Evolutionary conservation across 2,113 vertebrate genomes (phyloP), one percentile per base, ranked within the genome.

Genomic region (Tringa solitaria): DNA sequence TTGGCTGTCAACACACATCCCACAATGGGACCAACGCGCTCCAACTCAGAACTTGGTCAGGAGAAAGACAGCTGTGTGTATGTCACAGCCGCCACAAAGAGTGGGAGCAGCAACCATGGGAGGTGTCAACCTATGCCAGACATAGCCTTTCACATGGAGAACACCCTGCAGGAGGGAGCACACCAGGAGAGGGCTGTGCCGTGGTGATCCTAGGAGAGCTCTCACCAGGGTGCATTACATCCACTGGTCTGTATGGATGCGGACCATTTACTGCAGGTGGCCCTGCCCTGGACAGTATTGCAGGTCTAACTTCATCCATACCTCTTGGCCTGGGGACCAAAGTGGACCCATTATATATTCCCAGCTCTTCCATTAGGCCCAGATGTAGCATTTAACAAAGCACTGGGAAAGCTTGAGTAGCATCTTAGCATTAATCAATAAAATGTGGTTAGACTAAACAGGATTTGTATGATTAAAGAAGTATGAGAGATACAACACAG

Each of bases 1-100:
- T 90, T 60, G 84, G 57, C 74, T 87, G 74, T 82, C 8, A 1
- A 33, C 74, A 54, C 0, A 0, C 60, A 35, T 69, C 74, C 77
- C 8, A 2, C n/a, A 13, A 5, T 1, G n/a, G 30, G 12, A 26
- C 50, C 13, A 8, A 64, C 43, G 48, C 23, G 1, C 18, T 89
- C 75, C 79, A 53, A 4, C 74, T 16, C 46, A 77, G 41, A 89
- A 28, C 30, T 59, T 51, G 41, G 35, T 43, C 35, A 59, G 64
- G 27, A 53, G n/a, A 63, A 59, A 70, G 61, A 2, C 50, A 75
- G 61, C 67, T 59, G 28, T 83, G 72, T 12, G 3, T 53, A 24
- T 0, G 0, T n/a, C 75, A 28, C 1, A 1, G 61, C 57, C 57
- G 80, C 72, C 67, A 26, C 22, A 5, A 54, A 24, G 80, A 37